Conservation (phyloP, 2,888 invertebrate species). For the Halocaridina rubra region DNA sequence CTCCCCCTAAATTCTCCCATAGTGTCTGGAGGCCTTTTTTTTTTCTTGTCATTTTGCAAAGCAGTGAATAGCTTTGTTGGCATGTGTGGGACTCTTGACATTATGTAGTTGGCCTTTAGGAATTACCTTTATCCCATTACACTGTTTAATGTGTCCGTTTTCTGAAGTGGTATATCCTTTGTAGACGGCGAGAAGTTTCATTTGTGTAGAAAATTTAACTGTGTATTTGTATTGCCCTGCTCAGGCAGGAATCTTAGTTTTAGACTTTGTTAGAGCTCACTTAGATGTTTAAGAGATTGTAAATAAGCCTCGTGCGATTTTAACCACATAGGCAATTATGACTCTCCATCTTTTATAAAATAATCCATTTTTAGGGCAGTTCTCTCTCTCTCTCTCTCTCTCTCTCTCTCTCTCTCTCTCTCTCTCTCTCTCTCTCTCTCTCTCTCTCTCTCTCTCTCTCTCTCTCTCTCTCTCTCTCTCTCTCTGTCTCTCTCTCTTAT, state of each 20-base stretch:
- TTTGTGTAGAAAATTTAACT: conserved; percentile 2
- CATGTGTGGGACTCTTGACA: too few species aligned
- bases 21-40: neutral
- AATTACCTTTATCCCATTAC: neutral
- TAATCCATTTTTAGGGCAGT: neutral
- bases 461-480: neutral
- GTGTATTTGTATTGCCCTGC: conserved; percentile 15
- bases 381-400: neutral
- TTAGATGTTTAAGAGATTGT: neutral
- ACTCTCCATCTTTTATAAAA: neutral
- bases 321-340: neutral
- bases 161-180: neutral
- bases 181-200: neutral
- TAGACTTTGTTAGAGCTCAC: conserved; percentile 20
- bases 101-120: too few species aligned
- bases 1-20: neutral
- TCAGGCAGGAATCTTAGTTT: neutral
- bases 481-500: neutral
- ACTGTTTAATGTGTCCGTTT: neutral
- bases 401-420: neutral
- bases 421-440: neutral
- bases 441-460: neutral
- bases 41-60: conserved; percentile 12
- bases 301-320: neutral
- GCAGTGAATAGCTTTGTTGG: neutral